phyloP scores from a whole-genome alignment of 2,797 vertebrate species.

The Saxicola maurus region DNA sequence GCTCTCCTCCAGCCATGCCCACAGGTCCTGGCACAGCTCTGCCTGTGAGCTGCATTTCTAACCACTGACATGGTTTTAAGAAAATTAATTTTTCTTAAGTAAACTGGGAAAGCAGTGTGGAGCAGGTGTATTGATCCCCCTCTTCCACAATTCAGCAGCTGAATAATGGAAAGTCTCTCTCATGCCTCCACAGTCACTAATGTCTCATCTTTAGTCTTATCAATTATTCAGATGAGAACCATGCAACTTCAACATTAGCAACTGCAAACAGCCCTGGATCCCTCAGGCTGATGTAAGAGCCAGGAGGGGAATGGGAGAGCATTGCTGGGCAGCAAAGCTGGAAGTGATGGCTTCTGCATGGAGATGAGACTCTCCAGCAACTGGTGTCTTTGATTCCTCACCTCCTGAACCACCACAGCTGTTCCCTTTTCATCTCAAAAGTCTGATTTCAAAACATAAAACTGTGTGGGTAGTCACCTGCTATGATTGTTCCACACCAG shows the following conservation, averaged over 20 bases:
- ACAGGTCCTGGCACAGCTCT: fast-evolving
- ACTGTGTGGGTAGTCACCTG: not conserved
- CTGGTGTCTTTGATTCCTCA: not conserved
- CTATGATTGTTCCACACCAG: not conserved
- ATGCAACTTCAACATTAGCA: constrained; percentile 15
- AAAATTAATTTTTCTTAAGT: constrained; percentile 7
- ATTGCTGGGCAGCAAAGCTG: not conserved
- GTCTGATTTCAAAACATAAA: not conserved
- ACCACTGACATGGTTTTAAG: not conserved
- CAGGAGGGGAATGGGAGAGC: not conserved
- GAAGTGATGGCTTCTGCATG: not conserved
- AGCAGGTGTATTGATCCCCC: constrained; percentile 30
- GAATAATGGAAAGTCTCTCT: constrained; percentile 38
- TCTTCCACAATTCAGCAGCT: not conserved
- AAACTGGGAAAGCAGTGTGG: not conserved
- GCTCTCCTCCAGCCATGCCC: not conserved
- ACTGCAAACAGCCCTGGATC: not conserved
- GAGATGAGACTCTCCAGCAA: not conserved
- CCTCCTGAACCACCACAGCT: not conserved
- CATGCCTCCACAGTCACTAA: constrained; percentile 29
- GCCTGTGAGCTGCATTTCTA: not conserved
- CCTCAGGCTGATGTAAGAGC: not conserved
- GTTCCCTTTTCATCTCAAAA: not conserved
- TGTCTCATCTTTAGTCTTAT: constrained; percentile 48
- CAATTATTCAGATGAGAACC: constrained; percentile 54